phyloP scores from a whole-genome alignment of 1,140 invertebrate species.

The Aphaenogaster ashmeadi region DNA sequence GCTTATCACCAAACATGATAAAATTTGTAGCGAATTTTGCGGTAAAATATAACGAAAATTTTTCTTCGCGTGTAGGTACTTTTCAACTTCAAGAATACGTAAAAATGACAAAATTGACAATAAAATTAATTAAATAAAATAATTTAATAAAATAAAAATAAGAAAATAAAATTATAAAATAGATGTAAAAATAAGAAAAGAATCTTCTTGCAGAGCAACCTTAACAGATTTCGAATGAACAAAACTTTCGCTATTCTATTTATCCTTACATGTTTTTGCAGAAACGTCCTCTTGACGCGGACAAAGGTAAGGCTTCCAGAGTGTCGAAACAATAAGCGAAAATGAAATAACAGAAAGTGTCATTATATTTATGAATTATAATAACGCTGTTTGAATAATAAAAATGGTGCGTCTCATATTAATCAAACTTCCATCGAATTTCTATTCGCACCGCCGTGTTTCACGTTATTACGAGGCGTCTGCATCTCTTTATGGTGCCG shows the following conservation, averaged over 20 bases:
- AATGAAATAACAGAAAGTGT: background rate
- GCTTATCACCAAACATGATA: too few relatives aligned
- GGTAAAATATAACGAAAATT: too few relatives aligned
- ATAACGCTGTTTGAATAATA: background rate
- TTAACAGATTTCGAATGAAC: background rate
- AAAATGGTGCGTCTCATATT: background rate
- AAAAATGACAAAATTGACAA: background rate
- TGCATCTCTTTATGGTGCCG: constrained; percentile 9
- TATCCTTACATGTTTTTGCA: background rate
- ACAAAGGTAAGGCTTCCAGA: background rate
- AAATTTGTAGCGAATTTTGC: too few relatives aligned
- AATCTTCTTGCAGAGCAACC: background rate
- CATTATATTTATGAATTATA: background rate
- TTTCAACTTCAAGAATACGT: background rate
- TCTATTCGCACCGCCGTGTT: background rate
- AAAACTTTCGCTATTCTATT: background rate
- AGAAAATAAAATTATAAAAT: background rate
- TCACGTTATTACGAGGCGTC: background rate
- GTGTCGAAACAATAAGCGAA: background rate
- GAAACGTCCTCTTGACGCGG: background rate
- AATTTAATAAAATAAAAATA: background rate
- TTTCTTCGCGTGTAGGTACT: background rate
- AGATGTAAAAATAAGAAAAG: background rate
- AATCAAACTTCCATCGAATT: background rate
- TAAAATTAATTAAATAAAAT: background rate